Base-by-base conservation (phyloP, 2,797 vertebrate species). In the Tadarida brasiliensis region DNA sequence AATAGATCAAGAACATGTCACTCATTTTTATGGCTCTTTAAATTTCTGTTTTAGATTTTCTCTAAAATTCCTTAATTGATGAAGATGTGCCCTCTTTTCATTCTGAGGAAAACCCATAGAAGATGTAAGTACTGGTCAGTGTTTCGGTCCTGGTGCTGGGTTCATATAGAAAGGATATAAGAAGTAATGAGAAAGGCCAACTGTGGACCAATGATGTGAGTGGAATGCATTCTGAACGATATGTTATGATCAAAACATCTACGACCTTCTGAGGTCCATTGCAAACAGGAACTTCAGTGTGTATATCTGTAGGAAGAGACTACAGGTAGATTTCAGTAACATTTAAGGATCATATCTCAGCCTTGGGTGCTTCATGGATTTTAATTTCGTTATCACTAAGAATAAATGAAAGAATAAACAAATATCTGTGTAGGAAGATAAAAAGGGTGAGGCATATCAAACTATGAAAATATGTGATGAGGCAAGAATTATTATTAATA, bases 361-460 rank as follows among this genome's bases (percentile, higher is more conserved):
- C 59, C 26, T 77, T 39, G 10, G 28, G 56, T 56, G 30, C 35
- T 73, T 67, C 44, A 8, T 20, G 63, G 73, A 15, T 67, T 84
- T 90, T 51, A 30, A 73, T 86, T 96, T 77, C 73, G 19, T 91
- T 74, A 28, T 92, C 49, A n/a, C 15, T 78, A 85, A 77, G 30
- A 87, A 20, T 57, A 90, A 87, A 39, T 39, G 20, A 74, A 73
- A 82, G 54, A 91, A 11, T 47, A 77, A 77, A 71, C 11, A 71
- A 28, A 67, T 33, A 85, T 0, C n/a, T 39, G 9, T 47, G 11
- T 49, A 19, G 28, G 28, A 67, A 77, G 35, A n/a, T 76, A 59
- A 73, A 70, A 20, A 47, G 2, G 14, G 8, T 26, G 22, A 68
- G 11, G 26, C 28, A 7, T 63, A 14, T 11, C 49, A 3, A 19